Conservation (phyloP, 2,113 vertebrate species). For the Leucopternis melanops region DNA sequence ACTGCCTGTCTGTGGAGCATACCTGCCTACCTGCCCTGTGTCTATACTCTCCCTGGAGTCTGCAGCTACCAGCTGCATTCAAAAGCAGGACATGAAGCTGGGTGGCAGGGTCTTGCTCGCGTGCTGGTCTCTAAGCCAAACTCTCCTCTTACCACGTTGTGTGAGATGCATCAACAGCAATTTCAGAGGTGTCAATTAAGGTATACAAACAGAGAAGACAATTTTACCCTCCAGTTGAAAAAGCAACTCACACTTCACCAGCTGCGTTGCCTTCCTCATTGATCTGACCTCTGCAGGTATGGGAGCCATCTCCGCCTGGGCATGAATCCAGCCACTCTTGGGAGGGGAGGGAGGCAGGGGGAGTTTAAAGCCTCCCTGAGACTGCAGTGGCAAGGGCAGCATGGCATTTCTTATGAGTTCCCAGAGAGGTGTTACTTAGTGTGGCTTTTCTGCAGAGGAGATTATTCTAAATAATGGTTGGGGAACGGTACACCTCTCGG, state of each 20-base stretch:
- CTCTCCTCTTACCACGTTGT: accelerated
- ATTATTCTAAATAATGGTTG: background rate
- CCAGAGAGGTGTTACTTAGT: background rate
- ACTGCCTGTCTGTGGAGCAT: background rate
- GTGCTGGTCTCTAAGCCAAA: accelerated
- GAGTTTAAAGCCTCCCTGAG: background rate
- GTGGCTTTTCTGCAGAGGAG: background rate
- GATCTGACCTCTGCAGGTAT: background rate
- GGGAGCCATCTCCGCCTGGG: background rate
- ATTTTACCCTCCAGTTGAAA: background rate
- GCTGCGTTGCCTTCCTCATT: background rate
- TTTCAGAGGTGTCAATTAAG: background rate
- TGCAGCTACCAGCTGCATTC: background rate
- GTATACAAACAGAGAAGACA: background rate
- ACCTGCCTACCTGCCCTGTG: background rate
- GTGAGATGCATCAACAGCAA: background rate
- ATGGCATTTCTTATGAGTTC: background rate
- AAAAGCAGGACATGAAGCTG: no score
- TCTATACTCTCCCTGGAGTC: background rate
- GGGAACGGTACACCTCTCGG: no score
- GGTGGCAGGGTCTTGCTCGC: background rate
- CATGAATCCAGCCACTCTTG: background rate
- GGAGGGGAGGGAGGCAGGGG: no score
- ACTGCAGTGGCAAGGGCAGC: no score
- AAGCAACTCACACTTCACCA: background rate